Conservation (phyloP, 1,140 invertebrate genomes). For the Aporrectodea caliginosa region DNA sequence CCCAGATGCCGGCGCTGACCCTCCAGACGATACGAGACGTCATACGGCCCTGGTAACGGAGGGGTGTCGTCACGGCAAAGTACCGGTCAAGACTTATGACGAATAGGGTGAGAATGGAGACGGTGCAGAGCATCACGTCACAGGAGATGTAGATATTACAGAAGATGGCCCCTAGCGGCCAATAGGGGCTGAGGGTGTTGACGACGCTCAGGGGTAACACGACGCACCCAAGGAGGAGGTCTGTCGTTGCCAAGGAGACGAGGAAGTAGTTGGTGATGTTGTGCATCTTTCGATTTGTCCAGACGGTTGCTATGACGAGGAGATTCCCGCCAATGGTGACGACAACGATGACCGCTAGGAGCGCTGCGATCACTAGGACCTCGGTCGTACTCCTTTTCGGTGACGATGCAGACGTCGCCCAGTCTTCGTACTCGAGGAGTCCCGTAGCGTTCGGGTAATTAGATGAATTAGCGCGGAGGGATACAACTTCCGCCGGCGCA, state of each 20-base stretch:
- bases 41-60: conserved; percentile 20
- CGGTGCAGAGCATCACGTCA: conserved; percentile 31
- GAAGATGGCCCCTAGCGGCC: conserved; percentile 27
- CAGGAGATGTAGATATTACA: conserved; percentile 27
- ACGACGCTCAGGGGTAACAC: conserved; percentile 31
- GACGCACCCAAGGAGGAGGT: conserved; percentile 52
- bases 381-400: background rate
- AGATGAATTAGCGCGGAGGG: too few species aligned
- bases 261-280: conserved; percentile 58
- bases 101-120: conserved; percentile 30
- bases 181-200: conserved; percentile 18
- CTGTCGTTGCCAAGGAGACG: conserved; percentile 55
- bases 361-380: conserved; percentile 29
- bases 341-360: conserved; percentile 41
- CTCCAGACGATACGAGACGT: conserved; percentile 13
- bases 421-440: too few species aligned
- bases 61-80: conserved; percentile 19
- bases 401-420: too few species aligned
- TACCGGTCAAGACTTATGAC: conserved; percentile 29
- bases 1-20: conserved; percentile 27
- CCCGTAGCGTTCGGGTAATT: too few species aligned
- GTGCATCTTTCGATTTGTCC: conserved; percentile 48
- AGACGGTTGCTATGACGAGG: conserved; percentile 54
- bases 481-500: too few species aligned
- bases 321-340: conserved; percentile 50